Evolutionary conservation across 2,113 vertebrate genomes (phyloP).

Genomic region (Narcine bancroftii): DNA sequence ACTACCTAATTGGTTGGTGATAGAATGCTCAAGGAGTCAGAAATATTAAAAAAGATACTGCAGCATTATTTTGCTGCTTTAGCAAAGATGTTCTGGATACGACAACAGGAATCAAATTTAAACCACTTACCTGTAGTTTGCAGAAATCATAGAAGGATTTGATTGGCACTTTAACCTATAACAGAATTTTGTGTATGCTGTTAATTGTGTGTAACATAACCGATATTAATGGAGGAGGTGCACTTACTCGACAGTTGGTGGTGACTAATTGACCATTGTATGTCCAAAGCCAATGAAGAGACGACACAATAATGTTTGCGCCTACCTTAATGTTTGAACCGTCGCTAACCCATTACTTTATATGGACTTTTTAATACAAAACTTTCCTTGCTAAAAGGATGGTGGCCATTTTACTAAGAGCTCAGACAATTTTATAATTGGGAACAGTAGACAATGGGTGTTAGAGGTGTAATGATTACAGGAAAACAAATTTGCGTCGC

Average conservation of each 20-base stretch:
- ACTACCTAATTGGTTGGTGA: background rate
- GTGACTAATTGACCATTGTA: background rate
- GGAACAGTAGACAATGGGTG: background rate
- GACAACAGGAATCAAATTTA: background rate
- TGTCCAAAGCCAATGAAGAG: constrained; percentile 47
- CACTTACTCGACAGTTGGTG: background rate
- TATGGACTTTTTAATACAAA: constrained; percentile 72
- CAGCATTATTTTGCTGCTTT: constrained; percentile 5
- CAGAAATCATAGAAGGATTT: constrained; percentile 17
- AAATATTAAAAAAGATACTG: constrained; percentile 10
- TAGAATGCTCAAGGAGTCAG: constrained; percentile 9
- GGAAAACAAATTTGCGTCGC: background rate
- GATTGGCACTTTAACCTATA: constrained; percentile 35
- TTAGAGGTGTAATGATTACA: background rate
- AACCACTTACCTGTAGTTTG: background rate
- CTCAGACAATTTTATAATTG: constrained; percentile 7
- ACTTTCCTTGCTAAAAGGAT: constrained; percentile 39
- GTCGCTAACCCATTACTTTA: constrained; percentile 58
- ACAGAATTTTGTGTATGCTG: constrained; percentile 29
- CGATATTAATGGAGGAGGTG: constrained; percentile 16
- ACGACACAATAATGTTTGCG: constrained; percentile 57
- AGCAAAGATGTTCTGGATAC: background rate
- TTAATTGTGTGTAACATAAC: constrained; percentile 19
- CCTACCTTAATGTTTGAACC: constrained; percentile 47
- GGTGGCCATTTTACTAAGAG: background rate